These are phyloP conservation scores for Thymelicus acteon DNA, from an alignment of 2,888 invertebrate species.

Conservation along the genomic window DNA sequence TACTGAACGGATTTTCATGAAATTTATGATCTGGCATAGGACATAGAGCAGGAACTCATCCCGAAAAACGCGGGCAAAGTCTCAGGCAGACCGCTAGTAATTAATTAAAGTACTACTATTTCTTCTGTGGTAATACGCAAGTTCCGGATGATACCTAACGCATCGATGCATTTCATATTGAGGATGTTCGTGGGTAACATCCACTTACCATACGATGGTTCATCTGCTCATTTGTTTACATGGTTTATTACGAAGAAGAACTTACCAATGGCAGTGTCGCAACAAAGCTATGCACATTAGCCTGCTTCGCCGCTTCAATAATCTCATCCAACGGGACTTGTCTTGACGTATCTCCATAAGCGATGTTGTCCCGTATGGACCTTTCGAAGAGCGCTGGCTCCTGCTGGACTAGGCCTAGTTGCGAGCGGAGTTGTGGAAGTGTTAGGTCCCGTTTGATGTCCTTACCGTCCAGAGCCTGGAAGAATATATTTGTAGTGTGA, in stretches of 20 bases:
- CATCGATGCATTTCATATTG: too few relatives aligned
- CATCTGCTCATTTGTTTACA: too few relatives aligned
- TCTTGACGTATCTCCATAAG: slow-evolving; percentile 89
- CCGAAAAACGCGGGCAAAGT: too few relatives aligned
- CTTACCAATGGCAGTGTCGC: slow-evolving; percentile 87
- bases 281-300: slow-evolving; percentile 92
- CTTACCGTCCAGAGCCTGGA: slow-evolving; percentile 80
- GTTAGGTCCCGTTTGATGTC: slow-evolving; percentile 85
- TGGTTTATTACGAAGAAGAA: not conserved
- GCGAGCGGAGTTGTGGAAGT: slow-evolving; percentile 87
- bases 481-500: not conserved
- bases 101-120: too few relatives aligned
- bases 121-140: too few relatives aligned
- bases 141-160: too few relatives aligned
- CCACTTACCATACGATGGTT: too few relatives aligned
- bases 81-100: not conserved
- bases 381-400: slow-evolving; percentile 93
- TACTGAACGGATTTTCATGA: too few relatives aligned
- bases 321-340: slow-evolving; percentile 87
- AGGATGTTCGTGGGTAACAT: too few relatives aligned
- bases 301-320: slow-evolving; percentile 88
- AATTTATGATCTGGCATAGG: too few relatives aligned
- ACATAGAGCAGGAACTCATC: too few relatives aligned
- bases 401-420: slow-evolving; percentile 92
- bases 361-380: slow-evolving; percentile 93